Evolutionary conservation across 2,113 vertebrate genomes (phyloP), one percentile per base, ranked within the genome.

Genomic region (Pteropus alecto): DNA sequence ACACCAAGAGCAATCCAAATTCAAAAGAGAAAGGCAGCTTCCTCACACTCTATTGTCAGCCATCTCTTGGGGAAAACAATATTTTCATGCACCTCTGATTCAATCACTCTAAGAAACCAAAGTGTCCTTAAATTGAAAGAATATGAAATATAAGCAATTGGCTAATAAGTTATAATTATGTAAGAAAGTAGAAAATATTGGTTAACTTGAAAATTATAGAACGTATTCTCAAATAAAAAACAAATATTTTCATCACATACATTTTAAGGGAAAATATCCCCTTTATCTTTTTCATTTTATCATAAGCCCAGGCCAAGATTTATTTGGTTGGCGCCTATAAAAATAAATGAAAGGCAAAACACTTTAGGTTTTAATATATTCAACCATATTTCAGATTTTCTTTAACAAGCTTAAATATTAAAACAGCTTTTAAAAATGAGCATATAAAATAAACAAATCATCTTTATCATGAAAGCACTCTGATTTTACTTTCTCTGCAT

Each of bases 341-440:
- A 98, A 98, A 95, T 89, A 96, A 98, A 98, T 98, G 97, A 98
- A 98, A 98, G 97, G 98, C 97, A 98, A 98, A 98, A 98, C 97
- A 98, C 98, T 99, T 97, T 92, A 98, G 78, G 30, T 93, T 97
- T 96, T 96, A 98, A 97, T 94, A 96, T 96, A 98, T 97, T 97
- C 68, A 70, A 97, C 79, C 77, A 96, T 84, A 95, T 96, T 96
- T 97, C 95, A 97, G 95, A 97, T 97, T 98, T 98, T 98, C 87
- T 67, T 98, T 93, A 95, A 90, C 74, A 96, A 97, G 98, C 74
- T 96, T 95, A 97, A 98, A 97, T 97, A 97, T 65, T 97, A 97
- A 98, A 97, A 81, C 65, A 88, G 94, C 73, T 96, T 98, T 97
- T 94, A 74, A 94, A 97, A 96, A 43, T 94, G 71, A 96, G 85